Percentiles rank a stretch among this genome's conserved stretches.
These are phyloP conservation scores for Sminthurides aquaticus DNA, from an alignment of 2,888 invertebrate genomes.

Conservation along the genomic window DNA sequence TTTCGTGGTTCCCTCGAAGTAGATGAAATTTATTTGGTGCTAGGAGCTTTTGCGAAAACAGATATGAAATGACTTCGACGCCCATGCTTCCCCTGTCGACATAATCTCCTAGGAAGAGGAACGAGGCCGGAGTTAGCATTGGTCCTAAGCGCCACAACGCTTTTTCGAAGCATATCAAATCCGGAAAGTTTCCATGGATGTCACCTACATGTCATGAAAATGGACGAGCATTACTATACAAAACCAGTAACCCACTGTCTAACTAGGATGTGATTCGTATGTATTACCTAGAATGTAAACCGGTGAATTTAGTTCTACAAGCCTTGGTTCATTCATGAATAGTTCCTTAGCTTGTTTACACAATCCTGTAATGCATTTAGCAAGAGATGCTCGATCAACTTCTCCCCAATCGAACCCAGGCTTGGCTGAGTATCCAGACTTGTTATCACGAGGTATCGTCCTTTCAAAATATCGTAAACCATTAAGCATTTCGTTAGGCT, in stretches of 20 bases:
- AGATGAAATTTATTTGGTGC: conserved; percentile 58
- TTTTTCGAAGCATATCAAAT: conserved; percentile 61
- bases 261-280: too few relatives aligned
- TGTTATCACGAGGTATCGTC: conserved; percentile 23
- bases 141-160: conserved; percentile 63
- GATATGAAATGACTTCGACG: conserved; percentile 61
- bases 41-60: conserved; percentile 63
- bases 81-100: conserved; percentile 65
- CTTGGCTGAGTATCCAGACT: conserved; percentile 46
- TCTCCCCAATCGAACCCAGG: conserved; percentile 45
- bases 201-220: too few relatives aligned
- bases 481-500: conserved; percentile 55
- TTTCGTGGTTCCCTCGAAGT: conserved; percentile 68
- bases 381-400: conserved; percentile 49
- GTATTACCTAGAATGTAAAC: conserved; percentile 54
- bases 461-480: conserved; percentile 52
- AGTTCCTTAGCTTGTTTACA: conserved; percentile 51
- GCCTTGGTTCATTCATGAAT: conserved; percentile 51
- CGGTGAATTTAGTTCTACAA: conserved; percentile 53
- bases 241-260: too few relatives aligned
- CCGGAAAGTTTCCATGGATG: conserved; percentile 65
- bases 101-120: conserved; percentile 69
- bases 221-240: too few relatives aligned
- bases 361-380: conserved; percentile 52
- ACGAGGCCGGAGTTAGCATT: conserved; percentile 56